phyloP scores from a whole-genome alignment of 2,113 vertebrate genomes.

The Gymnarchus niloticus region DNA sequence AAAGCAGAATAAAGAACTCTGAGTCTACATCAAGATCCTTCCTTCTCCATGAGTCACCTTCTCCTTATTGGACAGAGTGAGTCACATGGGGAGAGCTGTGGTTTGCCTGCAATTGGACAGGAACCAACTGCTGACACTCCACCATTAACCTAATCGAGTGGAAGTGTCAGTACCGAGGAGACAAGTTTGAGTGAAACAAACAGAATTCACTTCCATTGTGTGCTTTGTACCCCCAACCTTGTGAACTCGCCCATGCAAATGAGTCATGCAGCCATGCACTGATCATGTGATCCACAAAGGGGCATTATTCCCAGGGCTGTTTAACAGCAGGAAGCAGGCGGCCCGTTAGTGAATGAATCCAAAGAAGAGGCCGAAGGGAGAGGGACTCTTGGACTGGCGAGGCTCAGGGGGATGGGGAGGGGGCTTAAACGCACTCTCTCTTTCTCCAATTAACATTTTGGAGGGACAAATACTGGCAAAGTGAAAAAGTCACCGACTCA shows the following conservation, averaged over 20 bases:
- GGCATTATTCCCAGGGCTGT: slow-evolving; percentile 37
- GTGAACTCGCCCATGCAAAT: slow-evolving; percentile 64
- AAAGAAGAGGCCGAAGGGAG: slow-evolving; percentile 10
- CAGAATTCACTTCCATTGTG: slow-evolving; percentile 27
- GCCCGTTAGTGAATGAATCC: slow-evolving; percentile 50
- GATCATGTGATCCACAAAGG: slow-evolving; percentile 40
- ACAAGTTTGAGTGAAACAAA: slow-evolving; percentile 21
- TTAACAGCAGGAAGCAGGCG: slow-evolving; percentile 42
- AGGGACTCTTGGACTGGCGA: slow-evolving; percentile 17
- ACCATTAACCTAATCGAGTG: neutral
- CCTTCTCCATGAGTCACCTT: neutral
- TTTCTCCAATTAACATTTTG: neutral
- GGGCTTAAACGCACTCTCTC: neutral
- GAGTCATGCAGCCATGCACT: slow-evolving; percentile 81
- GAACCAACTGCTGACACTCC: neutral
- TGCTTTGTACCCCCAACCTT: slow-evolving; percentile 10
- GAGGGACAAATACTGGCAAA: neutral
- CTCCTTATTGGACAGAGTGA: neutral
- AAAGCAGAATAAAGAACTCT: neutral
- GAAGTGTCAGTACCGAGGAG: neutral
- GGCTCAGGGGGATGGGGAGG: slow-evolving; percentile 15
- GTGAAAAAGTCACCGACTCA: neutral
- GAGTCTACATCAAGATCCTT: neutral
- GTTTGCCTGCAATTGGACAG: neutral
- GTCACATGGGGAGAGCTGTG: neutral